These are phyloP conservation scores for Morphnarchus princeps DNA, from an alignment of 2,113 vertebrate genomes.

Conservation along the genomic window DNA sequence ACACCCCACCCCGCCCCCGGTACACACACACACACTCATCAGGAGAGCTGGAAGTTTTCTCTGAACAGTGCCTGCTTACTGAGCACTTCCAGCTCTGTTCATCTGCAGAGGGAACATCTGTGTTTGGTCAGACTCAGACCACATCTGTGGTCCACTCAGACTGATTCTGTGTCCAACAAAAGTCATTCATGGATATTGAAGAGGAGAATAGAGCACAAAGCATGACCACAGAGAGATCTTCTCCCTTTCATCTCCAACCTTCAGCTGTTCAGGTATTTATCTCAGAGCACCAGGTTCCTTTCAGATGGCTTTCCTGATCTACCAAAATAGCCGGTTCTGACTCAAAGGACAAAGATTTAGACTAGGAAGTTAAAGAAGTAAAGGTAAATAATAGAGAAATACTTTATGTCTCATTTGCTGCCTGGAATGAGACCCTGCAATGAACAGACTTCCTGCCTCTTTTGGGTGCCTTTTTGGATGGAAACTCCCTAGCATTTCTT, in stretches of 20 bases:
- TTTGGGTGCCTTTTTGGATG: background rate
- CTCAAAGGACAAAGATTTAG: background rate
- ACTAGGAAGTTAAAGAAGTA: background rate
- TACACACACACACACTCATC: rapidly evolving
- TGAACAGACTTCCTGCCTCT: background rate
- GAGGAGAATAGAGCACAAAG: background rate
- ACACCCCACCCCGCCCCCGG: too few species aligned
- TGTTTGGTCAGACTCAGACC: background rate
- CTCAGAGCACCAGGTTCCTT: background rate
- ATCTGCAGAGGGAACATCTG: background rate
- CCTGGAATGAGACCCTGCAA: background rate
- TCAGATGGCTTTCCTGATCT: background rate
- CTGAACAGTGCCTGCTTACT: background rate
- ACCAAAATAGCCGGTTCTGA: background rate
- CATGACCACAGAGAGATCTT: background rate
- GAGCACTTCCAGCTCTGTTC: background rate
- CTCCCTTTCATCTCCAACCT: background rate
- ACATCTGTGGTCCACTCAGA: background rate
- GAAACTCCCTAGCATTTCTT: background rate
- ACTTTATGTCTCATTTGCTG: background rate
- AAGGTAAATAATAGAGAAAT: background rate
- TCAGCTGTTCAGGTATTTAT: background rate
- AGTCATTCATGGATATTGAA: background rate
- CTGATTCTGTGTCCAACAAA: background rate
- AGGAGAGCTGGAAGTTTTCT: background rate